Evolutionary conservation across 2,888 invertebrate genomes (phyloP), one percentile per base, ranked within the genome.

Genomic region (Tetragonisca angustula): DNA sequence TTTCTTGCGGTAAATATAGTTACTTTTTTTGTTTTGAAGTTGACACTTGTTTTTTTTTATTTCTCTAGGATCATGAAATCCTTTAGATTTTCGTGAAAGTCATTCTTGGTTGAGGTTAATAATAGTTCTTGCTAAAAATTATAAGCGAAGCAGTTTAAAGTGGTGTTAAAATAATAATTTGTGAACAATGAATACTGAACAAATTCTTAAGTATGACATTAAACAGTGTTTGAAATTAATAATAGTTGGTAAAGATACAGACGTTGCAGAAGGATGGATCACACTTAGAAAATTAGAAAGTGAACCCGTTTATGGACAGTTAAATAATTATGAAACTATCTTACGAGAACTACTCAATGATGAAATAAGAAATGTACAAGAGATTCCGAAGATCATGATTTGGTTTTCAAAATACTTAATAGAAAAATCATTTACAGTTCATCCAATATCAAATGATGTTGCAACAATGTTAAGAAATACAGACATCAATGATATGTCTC

Each of bases 351-450:
- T 79, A 6, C 76, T 90, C 6, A 81, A 69, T 4, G 65, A 61
- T 4, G 52, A 71, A 19, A 78, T 88, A 72, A 43, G 27, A 27
- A 94, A 94, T 79, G 78, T 91, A 24, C 69, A 86, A 27, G 88
- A 93, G 78, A 85, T 93, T n/a, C 90, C 93, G 9, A 80, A 75
- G 6, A 69, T 94, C 5, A 83, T 94, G 84, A 80, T 76, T 0
- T 94, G 92, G 90, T 92, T 94, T 76, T 85, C 92, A 0, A 89
- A 89, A n/a, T 91, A 92, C 79, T 84, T 93, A 19, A 75, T 83
- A 11, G 88, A 91, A 27, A 88, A 87, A 43, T 73, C 76, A 24
- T 89, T 87, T 52, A 86, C 88, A 3, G 59, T 67, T 9, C 88
- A 88, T 52, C 83, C 87, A 0, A 82, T 90, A 21, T 88, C 87